phyloP scores from a whole-genome alignment of 2,888 invertebrate genomes.

The Cataglyphis rosenhaueri region DNA sequence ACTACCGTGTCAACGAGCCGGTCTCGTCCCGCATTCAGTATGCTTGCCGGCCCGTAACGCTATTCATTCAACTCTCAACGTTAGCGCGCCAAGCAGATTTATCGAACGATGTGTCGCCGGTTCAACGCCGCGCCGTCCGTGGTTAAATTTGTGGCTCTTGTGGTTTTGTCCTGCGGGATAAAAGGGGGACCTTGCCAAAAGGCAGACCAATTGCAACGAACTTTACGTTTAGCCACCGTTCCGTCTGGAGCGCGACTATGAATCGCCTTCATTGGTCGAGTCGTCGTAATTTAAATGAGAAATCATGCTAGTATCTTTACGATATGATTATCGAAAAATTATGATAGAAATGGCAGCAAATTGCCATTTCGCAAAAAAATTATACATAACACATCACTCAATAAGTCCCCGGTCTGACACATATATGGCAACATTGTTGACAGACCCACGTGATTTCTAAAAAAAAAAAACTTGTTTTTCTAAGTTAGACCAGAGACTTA shows the following conservation, averaged over 20 bases:
- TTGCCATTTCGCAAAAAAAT: not conserved
- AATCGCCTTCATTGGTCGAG: not conserved
- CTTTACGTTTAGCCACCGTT: conserved; percentile 49
- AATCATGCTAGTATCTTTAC: not conserved
- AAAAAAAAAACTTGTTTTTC: too few relatives aligned
- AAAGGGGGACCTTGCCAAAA: conserved; percentile 65
- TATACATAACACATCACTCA: not conserved
- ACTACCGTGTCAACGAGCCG: conserved; percentile 83
- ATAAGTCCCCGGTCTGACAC: too few relatives aligned
- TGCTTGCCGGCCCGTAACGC: conserved; percentile 84
- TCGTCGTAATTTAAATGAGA: not conserved
- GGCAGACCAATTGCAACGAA: conserved; percentile 63
- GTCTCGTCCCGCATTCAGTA: conserved; percentile 79
- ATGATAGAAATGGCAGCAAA: not conserved
- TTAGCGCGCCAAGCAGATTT: conserved; percentile 78
- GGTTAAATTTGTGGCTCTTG: conserved; percentile 84
- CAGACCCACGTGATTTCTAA: too few relatives aligned
- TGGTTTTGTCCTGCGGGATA: conserved; percentile 79
- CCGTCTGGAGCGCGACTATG: not conserved
- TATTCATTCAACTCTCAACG: conserved; percentile 80
- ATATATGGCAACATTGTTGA: too few relatives aligned
- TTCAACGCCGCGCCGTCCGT: conserved; percentile 78
- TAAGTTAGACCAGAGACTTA: too few relatives aligned
- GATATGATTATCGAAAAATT: not conserved
- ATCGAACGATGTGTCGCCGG: conserved; percentile 83